Evolutionary conservation across 2,113 vertebrate species (phyloP).

Genomic region (Sebastes schlegelii): DNA sequence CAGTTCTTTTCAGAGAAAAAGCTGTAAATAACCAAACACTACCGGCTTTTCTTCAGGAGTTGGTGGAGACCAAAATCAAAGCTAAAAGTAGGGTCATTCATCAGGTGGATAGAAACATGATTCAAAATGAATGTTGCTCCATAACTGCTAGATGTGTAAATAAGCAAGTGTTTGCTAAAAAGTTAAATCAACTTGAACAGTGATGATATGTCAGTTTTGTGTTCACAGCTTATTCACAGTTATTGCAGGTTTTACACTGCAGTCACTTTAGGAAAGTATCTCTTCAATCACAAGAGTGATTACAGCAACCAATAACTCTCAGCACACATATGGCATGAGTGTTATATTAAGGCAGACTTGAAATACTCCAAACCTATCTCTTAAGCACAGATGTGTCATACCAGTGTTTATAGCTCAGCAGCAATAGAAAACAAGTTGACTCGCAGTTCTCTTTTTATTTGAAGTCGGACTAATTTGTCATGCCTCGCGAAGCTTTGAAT

Average conservation of each 20-base stretch:
- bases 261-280: neutral
- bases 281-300: neutral
- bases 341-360: neutral
- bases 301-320: neutral
- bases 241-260: neutral
- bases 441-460: neutral
- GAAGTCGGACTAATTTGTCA: conserved; percentile 34
- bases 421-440: conserved; percentile 1
- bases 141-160: neutral
- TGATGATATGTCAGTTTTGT: neutral
- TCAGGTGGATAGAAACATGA: neutral
- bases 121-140: neutral
- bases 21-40: neutral
- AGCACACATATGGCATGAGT: neutral
- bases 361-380: neutral
- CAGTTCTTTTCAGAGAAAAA: too few species aligned
- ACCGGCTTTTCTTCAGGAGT: neutral
- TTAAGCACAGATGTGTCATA: neutral
- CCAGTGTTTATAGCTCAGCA: neutral
- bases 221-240: neutral
- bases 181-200: neutral
- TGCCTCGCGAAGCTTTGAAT: neutral
- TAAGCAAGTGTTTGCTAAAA: neutral
- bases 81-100: neutral
- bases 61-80: neutral